Conservation (phyloP, 2,888 invertebrate species). For the Lasioglossum morio region DNA sequence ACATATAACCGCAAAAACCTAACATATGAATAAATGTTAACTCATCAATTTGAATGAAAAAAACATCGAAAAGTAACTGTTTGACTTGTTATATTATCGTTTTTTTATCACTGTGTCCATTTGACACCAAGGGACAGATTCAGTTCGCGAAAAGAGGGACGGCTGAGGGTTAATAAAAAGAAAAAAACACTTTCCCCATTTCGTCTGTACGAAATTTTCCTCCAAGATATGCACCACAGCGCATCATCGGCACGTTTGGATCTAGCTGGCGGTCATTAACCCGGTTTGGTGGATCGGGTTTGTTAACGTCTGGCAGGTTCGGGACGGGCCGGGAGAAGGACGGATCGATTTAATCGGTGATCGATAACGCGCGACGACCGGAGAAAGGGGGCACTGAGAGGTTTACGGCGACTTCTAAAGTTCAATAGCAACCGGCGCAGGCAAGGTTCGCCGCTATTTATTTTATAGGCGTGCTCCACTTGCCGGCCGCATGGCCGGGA, state of each 20-base stretch:
- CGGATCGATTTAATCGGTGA: conserved; percentile 45
- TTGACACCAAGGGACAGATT: too few relatives aligned
- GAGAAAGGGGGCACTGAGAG: conserved; percentile 58
- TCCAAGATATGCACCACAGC: neutral
- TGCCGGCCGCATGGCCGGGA: conserved; percentile 54
- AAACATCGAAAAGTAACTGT: too few relatives aligned
- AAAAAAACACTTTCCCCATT: too few relatives aligned
- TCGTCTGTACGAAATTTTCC: too few relatives aligned
- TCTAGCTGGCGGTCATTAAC: neutral
- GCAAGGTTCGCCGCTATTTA: conserved; percentile 70
- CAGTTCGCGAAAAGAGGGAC: too few relatives aligned
- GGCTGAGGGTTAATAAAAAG: too few relatives aligned
- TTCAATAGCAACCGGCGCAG: conserved; percentile 71
- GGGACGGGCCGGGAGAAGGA: neutral
- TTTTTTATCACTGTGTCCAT: too few relatives aligned
- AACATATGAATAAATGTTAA: too few relatives aligned
- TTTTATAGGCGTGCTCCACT: conserved; percentile 75
- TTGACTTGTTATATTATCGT: too few relatives aligned
- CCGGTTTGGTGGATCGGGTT: neutral
- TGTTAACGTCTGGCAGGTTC: conserved; percentile 11
- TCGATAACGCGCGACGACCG: conserved; percentile 49
- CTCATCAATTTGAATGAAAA: too few relatives aligned
- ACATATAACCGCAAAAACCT: too few relatives aligned
- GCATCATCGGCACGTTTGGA: neutral
- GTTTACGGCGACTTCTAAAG: conserved; percentile 70